Evolutionary conservation across 2,888 invertebrate genomes (phyloP), one percentile per base, ranked within the genome.

Genomic region (Agrotis puta): DNA sequence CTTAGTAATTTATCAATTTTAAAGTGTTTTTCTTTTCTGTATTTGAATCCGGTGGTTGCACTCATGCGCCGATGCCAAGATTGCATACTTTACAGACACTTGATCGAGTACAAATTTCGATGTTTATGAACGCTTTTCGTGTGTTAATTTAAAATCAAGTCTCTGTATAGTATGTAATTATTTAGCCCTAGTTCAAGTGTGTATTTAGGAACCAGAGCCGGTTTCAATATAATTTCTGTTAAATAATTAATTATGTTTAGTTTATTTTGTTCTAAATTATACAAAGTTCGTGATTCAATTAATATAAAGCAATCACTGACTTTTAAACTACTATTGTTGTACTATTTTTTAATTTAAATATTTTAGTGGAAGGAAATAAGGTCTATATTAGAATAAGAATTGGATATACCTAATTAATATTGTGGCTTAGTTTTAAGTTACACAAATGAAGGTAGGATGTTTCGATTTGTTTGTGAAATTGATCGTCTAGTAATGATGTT

Each of bases 131-230:
- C 33, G 33, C 20, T 47, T 50, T 57, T 22, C 43, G n/a, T 57
- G 20, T 16, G 22, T 57, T 56, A 13, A 0, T 56, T 56, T n/a
- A 13, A 27, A 14, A 65, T 53, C 24, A 69, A 58, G 61, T 77
- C 33, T 74, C 48, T 24, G 56, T 81, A 50, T 27, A 24, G 56
- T 77, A 57, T 76, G 77, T 24, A 62, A 61, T 64, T 14, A 16
- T 14, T n/a, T 45, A 70, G 83, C 69, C 73, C 73, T 80, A 74
- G 81, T 85, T 83, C 79, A 82, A 70, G 20, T 48, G 7, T 45
- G 33, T 53, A 20, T 27, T 64, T 47, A 53, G 5, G 3, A 18
- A 39, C 11, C 13, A 50, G 18, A 48, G 67, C 61, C 56, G 51
- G 68, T 67, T 83, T 75, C 56, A 71, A 71, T 61, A 61, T 65